phyloP scores from a whole-genome alignment of 2,888 invertebrate genomes.

The Pocota personata region DNA sequence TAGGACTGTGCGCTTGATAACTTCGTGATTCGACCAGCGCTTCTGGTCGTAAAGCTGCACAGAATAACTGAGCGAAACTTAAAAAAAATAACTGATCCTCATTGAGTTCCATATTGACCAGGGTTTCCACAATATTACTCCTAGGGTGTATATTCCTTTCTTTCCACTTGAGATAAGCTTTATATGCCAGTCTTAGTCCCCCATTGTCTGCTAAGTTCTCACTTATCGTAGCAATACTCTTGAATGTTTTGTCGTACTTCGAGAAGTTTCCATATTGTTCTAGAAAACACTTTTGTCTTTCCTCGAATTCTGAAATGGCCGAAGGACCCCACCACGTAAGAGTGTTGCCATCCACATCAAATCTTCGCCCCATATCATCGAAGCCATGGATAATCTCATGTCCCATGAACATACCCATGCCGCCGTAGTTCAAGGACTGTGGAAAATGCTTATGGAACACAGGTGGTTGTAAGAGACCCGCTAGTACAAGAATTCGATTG shows the following conservation, averaged over 20 bases:
- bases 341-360: conserved; percentile 71
- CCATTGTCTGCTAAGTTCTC: conserved; percentile 75
- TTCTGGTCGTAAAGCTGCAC: conserved; percentile 67
- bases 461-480: conserved; percentile 82
- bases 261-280: conserved; percentile 73
- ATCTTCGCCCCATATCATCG: conserved; percentile 73
- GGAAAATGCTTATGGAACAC: conserved; percentile 94
- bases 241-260: conserved; percentile 62
- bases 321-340: conserved; percentile 73
- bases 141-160: conserved; percentile 16
- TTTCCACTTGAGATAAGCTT: conserved; percentile 72
- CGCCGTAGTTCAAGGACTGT: conserved; percentile 80
- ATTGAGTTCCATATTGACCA: conserved; percentile 62
- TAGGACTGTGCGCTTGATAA: conserved; percentile 69
- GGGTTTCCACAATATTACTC: conserved; percentile 20
- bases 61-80: conserved; percentile 75
- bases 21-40: conserved; percentile 47
- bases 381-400: conserved; percentile 76
- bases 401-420: conserved; percentile 75
- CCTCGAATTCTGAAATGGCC: conserved; percentile 59
- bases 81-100: conserved; percentile 75
- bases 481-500: conserved; percentile 49
- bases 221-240: conserved; percentile 56
- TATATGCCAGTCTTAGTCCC: conserved; percentile 73
- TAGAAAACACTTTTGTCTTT: conserved; percentile 71